phyloP scores from a whole-genome alignment of 30 jellyfish, hydroid and myxozoan genomes.

The Haliclystus octoradiatus region DNA sequence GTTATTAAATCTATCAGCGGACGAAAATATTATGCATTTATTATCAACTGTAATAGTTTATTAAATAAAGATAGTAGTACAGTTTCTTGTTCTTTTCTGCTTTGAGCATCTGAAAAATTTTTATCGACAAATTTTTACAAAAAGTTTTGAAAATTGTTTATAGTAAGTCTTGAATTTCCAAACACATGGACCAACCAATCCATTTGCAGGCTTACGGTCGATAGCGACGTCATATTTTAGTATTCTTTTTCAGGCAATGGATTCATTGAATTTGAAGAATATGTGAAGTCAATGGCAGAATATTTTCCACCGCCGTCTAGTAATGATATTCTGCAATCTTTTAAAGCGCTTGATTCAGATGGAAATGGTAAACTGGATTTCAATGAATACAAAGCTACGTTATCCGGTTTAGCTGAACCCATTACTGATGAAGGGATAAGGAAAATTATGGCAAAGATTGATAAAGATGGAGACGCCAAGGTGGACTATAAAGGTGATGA shows the following conservation, averaged over 20 bases:
- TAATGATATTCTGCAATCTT: constrained; percentile 20
- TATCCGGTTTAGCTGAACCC: constrained; percentile 36
- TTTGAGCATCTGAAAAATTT: too few relatives aligned
- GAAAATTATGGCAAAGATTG: constrained; percentile 42
- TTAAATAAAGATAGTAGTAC: too few relatives aligned
- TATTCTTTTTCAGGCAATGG: constrained; percentile 20
- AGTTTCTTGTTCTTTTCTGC: too few relatives aligned
- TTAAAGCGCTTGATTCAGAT: constrained; percentile 37
- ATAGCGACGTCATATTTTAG: background rate
- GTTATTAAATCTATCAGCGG: too few relatives aligned
- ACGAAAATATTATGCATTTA: too few relatives aligned
- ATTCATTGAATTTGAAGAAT: constrained; percentile 42
- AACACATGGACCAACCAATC: too few relatives aligned
- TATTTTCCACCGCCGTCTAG: constrained; percentile 23
- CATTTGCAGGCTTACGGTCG: too few relatives aligned
- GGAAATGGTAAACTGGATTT: constrained; percentile 48
- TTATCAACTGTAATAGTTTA: too few relatives aligned
- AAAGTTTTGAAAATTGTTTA: too few relatives aligned
- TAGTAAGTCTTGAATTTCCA: too few relatives aligned
- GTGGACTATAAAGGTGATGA: constrained; percentile 48
- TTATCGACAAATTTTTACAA: too few relatives aligned
- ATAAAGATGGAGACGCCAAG: constrained; percentile 34
- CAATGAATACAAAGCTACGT: constrained; percentile 40
- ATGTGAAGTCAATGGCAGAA: constrained; percentile 13
- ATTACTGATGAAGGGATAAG: constrained; percentile 27